These are phyloP conservation scores for Pemphredon lugubris DNA, from an alignment of 2,888 invertebrate genomes.

Conservation along the genomic window DNA sequence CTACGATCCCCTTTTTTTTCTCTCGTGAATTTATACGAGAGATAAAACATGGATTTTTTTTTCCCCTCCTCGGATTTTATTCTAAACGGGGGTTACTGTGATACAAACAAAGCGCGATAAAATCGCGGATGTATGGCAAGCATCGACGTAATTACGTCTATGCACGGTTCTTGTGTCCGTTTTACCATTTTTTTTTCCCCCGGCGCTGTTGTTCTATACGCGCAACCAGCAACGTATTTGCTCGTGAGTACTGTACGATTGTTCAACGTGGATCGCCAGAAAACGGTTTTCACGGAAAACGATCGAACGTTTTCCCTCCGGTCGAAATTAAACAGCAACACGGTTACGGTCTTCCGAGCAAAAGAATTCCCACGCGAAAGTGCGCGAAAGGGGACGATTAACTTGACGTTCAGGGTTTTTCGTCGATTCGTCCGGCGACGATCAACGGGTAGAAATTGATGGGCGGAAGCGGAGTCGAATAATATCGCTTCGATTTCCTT, in stretches of 20 bases:
- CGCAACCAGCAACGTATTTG: background rate
- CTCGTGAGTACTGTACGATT: too few species aligned
- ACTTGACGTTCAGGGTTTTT: slow-evolving; percentile 25
- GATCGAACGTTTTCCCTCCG: background rate
- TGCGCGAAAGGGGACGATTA: slow-evolving; percentile 19
- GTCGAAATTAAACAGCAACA: slow-evolving; percentile 19
- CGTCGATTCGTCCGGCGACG: slow-evolving; percentile 14
- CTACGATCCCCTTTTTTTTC: slow-evolving; percentile 3
- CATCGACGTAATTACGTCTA: slow-evolving; percentile 28
- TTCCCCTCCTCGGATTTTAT: slow-evolving; percentile 9
- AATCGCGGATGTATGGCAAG: background rate
- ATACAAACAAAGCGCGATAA: slow-evolving; percentile 12
- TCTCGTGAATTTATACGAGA: background rate
- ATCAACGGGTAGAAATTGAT: background rate
- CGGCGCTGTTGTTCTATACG: too few species aligned
- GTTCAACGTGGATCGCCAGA: too few species aligned
- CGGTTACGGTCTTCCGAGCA: background rate
- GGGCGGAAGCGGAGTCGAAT: slow-evolving; percentile 1
- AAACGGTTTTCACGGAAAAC: background rate
- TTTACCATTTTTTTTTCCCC: background rate
- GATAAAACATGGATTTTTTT: background rate
- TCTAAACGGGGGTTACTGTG: background rate
- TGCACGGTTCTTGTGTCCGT: slow-evolving; percentile 10
- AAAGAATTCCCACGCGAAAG: background rate
- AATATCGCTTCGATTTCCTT: background rate